phyloP scores from a whole-genome alignment of 2,113 vertebrate species.

The Prochilodus magdalenae region DNA sequence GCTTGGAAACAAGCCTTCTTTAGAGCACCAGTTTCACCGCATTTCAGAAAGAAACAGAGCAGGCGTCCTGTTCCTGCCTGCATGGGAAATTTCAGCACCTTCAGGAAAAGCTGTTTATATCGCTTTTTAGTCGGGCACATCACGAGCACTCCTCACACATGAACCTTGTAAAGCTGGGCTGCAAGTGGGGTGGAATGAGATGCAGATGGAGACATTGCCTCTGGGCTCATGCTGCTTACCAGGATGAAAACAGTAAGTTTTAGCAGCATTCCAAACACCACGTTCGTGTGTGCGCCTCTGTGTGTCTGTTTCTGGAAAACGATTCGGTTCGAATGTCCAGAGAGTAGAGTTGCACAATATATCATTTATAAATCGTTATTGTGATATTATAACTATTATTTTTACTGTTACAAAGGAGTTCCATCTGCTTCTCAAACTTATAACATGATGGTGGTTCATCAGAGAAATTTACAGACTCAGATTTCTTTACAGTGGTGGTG shows the following conservation, averaged over 20 bases:
- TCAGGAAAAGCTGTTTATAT: constrained; percentile 65
- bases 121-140: constrained; percentile 58
- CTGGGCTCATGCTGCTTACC: constrained; percentile 44
- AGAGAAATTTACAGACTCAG: too few relatives aligned
- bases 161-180: constrained; percentile 62
- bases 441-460: too few relatives aligned
- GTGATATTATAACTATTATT: too few relatives aligned
- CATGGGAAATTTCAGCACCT: constrained; percentile 54
- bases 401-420: too few relatives aligned
- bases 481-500: too few relatives aligned
- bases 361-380: background rate
- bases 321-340: background rate
- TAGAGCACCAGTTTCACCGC: background rate
- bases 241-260: constrained; percentile 37
- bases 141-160: constrained; percentile 61
- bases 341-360: background rate
- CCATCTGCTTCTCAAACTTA: too few relatives aligned
- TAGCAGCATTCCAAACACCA: constrained; percentile 48
- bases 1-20: constrained; percentile 16
- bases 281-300: background rate
- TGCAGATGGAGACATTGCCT: constrained; percentile 61
- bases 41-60: background rate
- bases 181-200: constrained; percentile 57
- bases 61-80: background rate
- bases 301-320: background rate